These are phyloP conservation scores for Corapipo altera DNA, from an alignment of 2,113 vertebrate species.

Conservation along the genomic window DNA sequence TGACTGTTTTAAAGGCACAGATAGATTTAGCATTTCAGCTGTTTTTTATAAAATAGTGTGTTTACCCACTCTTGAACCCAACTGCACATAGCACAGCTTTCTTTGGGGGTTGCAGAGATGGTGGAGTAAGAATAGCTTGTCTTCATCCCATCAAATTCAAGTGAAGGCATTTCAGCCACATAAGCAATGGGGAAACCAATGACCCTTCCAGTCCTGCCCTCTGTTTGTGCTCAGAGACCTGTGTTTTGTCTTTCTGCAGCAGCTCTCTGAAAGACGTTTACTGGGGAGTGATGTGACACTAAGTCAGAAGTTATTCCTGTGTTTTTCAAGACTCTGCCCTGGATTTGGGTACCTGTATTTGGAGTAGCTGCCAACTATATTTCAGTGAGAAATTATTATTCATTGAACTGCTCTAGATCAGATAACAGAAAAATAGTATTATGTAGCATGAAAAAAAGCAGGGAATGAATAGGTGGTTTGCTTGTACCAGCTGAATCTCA, in stretches of 20 bases:
- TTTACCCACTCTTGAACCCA: neutral
- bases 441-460: neutral
- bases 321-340: neutral
- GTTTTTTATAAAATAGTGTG: rapidly evolving
- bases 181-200: neutral
- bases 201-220: neutral
- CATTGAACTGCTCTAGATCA: neutral
- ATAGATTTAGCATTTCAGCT: neutral
- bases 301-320: neutral
- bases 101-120: neutral
- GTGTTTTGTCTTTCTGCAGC: neutral
- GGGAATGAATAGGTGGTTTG: neutral
- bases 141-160: neutral
- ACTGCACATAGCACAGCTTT: neutral
- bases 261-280: neutral
- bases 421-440: neutral
- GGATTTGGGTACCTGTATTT: neutral
- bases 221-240: neutral
- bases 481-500: neutral
- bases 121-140: neutral
- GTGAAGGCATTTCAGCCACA: neutral
- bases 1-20: neutral
- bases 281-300: neutral
- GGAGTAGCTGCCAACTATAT: neutral
- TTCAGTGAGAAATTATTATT: neutral